Evolutionary conservation across 2,797 vertebrate genomes (phyloP).

Genomic region (Lutjanus argentimaculatus): DNA sequence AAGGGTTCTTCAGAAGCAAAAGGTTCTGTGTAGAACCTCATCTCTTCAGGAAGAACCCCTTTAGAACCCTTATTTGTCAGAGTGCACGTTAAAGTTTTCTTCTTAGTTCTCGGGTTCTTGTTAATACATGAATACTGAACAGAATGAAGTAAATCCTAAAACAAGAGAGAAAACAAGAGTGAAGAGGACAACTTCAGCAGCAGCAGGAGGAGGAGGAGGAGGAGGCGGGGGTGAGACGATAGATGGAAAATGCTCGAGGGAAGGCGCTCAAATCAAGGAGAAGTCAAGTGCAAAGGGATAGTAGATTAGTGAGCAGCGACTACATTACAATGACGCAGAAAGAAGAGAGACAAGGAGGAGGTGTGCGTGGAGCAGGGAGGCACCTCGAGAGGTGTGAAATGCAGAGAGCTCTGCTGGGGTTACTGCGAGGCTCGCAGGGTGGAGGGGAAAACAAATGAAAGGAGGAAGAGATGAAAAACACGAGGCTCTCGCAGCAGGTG

Average conservation of each 20-base stretch:
- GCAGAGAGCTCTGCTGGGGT: constrained; percentile 42
- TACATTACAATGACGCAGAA: constrained; percentile 11
- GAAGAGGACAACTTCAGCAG: constrained; percentile 28
- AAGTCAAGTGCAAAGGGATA: constrained; percentile 50
- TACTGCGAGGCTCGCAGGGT: not conserved
- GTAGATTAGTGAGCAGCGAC: constrained; percentile 50
- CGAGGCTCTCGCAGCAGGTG: constrained; percentile 60
- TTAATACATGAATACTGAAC: not conserved
- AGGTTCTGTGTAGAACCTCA: too few species aligned
- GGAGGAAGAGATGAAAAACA: constrained; percentile 53
- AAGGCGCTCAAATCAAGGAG: constrained; percentile 46
- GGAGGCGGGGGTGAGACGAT: constrained; percentile 16
- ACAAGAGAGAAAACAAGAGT: constrained; percentile 3
- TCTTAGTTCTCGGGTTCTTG: constrained; percentile 22
- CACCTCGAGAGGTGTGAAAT: constrained; percentile 51
- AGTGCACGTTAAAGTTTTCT: constrained; percentile 27
- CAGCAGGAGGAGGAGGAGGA: not conserved
- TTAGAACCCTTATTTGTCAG: too few species aligned
- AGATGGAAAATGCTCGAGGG: constrained; percentile 46
- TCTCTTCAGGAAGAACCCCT: too few species aligned
- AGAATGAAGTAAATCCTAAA: not conserved
- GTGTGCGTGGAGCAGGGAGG: constrained; percentile 8
- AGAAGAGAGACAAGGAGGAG: constrained; percentile 21
- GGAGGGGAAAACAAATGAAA: constrained; percentile 58
- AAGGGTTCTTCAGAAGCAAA: too few species aligned